These are phyloP conservation scores for Lethrus apterus DNA, from an alignment of 1,140 invertebrate species.

Conservation along the genomic window DNA sequence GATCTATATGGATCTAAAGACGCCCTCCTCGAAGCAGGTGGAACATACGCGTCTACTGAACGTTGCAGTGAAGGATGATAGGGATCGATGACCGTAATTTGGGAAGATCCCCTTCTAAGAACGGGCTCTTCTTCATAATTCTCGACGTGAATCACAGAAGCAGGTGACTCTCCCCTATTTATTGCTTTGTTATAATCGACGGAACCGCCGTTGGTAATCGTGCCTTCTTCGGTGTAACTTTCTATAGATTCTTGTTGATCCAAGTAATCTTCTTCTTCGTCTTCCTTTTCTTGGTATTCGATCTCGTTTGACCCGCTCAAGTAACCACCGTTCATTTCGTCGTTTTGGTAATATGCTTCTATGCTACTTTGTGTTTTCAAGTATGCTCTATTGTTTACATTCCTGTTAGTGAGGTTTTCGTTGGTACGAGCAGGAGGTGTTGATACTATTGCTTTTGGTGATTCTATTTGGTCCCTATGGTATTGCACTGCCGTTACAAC, in stretches of 20 bases:
- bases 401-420: constrained; percentile 20
- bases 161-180: constrained; percentile 39
- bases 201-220: constrained; percentile 13
- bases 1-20: constrained; percentile 12
- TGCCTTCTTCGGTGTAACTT: constrained; percentile 41
- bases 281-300: constrained; percentile 5
- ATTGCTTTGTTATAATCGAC: constrained; percentile 32
- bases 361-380: constrained; percentile 44
- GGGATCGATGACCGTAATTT: constrained; percentile 39
- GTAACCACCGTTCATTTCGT: constrained; percentile 13
- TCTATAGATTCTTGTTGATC: constrained; percentile 45
- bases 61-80: constrained; percentile 32
- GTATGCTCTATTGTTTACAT: constrained; percentile 28
- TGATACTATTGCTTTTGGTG: constrained; percentile 34
- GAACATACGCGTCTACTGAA: constrained; percentile 18
- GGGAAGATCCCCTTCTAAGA: constrained; percentile 33
- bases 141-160: constrained; percentile 42
- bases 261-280: constrained; percentile 30
- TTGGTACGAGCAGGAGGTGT: constrained; percentile 37
- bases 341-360: constrained; percentile 28
- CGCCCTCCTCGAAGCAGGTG: constrained; percentile 6
- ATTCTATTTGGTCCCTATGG: constrained; percentile 33
- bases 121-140: constrained; percentile 28
- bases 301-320: constrained; percentile 1
- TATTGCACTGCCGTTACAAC: constrained; percentile 22